Percentiles rank a stretch among this genome's conserved stretches.
phyloP scores from a whole-genome alignment of 2,888 invertebrate genomes.

The Schizaphis graminum region DNA sequence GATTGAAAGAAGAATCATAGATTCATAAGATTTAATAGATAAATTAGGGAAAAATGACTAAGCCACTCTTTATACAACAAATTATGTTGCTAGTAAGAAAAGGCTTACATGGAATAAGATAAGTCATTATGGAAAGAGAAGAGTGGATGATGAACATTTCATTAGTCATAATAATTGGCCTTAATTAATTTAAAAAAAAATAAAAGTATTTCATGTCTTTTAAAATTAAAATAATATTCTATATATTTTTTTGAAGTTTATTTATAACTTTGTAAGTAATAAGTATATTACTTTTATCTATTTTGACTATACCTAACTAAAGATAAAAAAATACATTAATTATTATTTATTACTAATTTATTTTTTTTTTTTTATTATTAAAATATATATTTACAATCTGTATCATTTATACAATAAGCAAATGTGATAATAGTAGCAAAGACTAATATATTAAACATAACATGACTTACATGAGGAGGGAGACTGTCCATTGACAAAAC shows the following conservation, averaged over 20 bases:
- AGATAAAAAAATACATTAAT: background rate
- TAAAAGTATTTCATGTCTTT: background rate
- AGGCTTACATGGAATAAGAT: background rate
- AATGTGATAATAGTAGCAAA: too few relatives aligned
- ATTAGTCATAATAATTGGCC: background rate
- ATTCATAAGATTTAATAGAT: background rate
- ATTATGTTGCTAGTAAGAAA: background rate
- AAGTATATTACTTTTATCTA: background rate
- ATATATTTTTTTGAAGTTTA: background rate
- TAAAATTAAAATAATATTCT: background rate
- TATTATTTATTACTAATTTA: background rate
- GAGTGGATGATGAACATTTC: background rate
- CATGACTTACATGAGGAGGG: too few relatives aligned
- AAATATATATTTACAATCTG: too few relatives aligned
- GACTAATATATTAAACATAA: too few relatives aligned
- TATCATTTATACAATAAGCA: too few relatives aligned
- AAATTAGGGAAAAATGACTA: background rate
- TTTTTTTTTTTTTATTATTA: too few relatives aligned
- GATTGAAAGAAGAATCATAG: background rate
- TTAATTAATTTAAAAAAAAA: background rate
- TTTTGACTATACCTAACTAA: background rate
- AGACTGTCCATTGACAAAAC: too few relatives aligned
- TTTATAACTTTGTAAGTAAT: background rate
- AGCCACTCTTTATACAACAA: background rate
- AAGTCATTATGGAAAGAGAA: background rate